Evolutionary conservation across 2,888 invertebrate genomes (phyloP).

Genomic region (Sinotaia quadrata): DNA sequence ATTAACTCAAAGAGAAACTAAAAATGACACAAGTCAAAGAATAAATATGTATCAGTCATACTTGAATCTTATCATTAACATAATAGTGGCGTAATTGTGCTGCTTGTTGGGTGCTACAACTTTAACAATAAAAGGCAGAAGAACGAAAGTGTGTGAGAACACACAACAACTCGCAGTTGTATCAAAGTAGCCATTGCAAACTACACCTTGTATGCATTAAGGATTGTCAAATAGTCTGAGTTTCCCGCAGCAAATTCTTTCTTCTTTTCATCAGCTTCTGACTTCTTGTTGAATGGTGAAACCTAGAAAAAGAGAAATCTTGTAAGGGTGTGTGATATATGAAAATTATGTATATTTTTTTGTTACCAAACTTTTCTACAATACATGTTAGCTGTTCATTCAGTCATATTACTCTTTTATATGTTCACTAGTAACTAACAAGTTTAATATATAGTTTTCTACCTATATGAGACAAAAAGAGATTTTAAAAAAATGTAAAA

Average conservation of each 20-base stretch:
- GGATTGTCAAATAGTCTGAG: slow-evolving; percentile 74
- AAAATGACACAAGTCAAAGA: too few relatives aligned
- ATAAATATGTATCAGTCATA: too few relatives aligned
- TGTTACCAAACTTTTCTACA: not conserved
- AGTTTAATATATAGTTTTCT: too few relatives aligned
- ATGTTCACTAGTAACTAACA: too few relatives aligned
- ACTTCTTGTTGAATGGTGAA: slow-evolving; percentile 66
- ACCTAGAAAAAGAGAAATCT: slow-evolving; percentile 48
- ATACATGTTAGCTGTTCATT: not conserved
- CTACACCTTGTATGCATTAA: slow-evolving; percentile 76
- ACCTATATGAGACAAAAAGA: too few relatives aligned
- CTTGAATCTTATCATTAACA: too few relatives aligned
- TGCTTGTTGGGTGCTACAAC: too few relatives aligned
- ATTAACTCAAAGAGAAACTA: too few relatives aligned
- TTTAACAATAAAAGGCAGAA: too few relatives aligned
- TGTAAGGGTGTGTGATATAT: not conserved
- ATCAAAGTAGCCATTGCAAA: not conserved
- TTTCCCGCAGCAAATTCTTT: slow-evolving; percentile 64
- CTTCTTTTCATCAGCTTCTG: slow-evolving; percentile 71
- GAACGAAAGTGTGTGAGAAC: too few relatives aligned
- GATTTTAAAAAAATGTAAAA: too few relatives aligned
- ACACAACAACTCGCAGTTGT: not conserved
- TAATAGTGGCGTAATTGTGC: too few relatives aligned
- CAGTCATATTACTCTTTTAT: not conserved
- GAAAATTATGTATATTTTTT: not conserved